Conservation (phyloP, 2,797 vertebrate species). For the Bufotes viridis region DNA sequence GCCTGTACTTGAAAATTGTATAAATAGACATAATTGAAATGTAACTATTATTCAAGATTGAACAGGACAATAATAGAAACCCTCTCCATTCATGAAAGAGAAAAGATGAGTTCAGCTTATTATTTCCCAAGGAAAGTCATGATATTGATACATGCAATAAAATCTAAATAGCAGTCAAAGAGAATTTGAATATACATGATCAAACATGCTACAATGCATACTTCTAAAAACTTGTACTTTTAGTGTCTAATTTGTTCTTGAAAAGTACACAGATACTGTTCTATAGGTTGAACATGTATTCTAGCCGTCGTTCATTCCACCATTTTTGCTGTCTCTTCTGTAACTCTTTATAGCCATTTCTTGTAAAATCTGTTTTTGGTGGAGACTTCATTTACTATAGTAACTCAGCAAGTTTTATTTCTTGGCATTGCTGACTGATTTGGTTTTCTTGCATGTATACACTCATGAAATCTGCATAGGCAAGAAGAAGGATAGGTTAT, state of each 20-base stretch:
- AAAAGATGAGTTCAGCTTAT: constrained; percentile 38
- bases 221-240: background rate
- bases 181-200: constrained; percentile 1
- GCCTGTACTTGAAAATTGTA: constrained; percentile 66
- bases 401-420: background rate
- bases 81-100: constrained; percentile 20
- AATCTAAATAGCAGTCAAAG: constrained; percentile 12
- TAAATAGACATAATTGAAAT: constrained; percentile 65
- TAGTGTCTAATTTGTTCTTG: background rate
- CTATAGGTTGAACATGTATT: constrained; percentile 11
- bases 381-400: background rate
- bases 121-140: constrained; percentile 27
- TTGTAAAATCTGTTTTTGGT: background rate
- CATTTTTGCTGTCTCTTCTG: background rate
- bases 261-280: background rate
- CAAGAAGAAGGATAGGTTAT: background rate
- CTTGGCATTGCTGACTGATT: background rate
- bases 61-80: constrained; percentile 56
- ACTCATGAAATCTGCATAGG: background rate
- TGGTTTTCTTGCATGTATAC: background rate
- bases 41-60: constrained; percentile 60
- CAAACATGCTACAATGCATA: background rate
- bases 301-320: background rate
- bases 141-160: constrained; percentile 25
- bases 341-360: background rate